These are phyloP conservation scores for Mustelus asterias DNA, from an alignment of 2,113 vertebrate genomes.

Conservation along the genomic window DNA sequence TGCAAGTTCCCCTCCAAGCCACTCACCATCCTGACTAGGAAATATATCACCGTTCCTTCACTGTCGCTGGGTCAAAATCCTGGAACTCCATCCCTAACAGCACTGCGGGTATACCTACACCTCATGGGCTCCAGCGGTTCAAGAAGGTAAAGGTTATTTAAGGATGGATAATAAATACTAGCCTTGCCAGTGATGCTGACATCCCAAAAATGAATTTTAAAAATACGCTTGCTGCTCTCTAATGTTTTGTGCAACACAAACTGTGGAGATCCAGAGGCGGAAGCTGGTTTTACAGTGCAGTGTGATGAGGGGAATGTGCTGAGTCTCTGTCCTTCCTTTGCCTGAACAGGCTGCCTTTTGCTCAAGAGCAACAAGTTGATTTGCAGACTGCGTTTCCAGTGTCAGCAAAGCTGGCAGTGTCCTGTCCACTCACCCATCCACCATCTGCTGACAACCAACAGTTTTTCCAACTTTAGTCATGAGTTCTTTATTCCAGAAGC, in stretches of 20 bases:
- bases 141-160: not conserved
- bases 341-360: not conserved
- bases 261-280: not conserved
- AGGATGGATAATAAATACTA: not conserved
- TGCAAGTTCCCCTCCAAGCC: not conserved
- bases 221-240: not conserved
- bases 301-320: not conserved
- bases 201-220: not conserved
- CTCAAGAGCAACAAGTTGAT: not conserved
- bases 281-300: not conserved
- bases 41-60: not conserved
- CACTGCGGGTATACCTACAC: not conserved
- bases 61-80: not conserved
- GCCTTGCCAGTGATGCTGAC: not conserved
- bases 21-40: not conserved
- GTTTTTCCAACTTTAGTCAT: constrained; percentile 15
- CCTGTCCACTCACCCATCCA: not conserved
- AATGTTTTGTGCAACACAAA: not conserved
- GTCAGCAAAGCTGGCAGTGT: not conserved
- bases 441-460: constrained; percentile 22
- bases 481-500: not conserved
- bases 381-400: not conserved
- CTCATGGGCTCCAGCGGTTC: not conserved
- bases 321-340: not conserved
- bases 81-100: not conserved